Conservation (phyloP, 2,113 vertebrate species). For the Prochilodus magdalenae region DNA sequence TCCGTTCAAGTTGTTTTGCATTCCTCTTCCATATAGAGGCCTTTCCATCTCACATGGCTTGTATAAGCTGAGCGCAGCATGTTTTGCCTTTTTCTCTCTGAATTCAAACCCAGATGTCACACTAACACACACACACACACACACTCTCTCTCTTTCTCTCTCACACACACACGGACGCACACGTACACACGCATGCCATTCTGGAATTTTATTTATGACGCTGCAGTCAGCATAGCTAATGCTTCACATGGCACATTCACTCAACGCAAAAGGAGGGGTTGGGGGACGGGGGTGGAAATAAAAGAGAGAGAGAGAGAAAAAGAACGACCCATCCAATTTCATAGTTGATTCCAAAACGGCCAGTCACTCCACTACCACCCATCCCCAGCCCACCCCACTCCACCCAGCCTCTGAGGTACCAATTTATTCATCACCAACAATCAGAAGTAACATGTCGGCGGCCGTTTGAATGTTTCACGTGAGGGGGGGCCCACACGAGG, state of each 20-base stretch:
- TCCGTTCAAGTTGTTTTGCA: slow-evolving; percentile 29
- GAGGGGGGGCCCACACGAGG: background rate
- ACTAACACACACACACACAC: slow-evolving; percentile 15
- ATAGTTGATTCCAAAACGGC: background rate
- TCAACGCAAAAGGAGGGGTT: background rate
- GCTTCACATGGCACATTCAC: slow-evolving; percentile 9
- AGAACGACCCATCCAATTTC: background rate
- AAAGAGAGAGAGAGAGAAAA: background rate
- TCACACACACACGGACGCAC: background rate
- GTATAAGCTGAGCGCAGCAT: slow-evolving; percentile 36
- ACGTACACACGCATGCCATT: background rate
- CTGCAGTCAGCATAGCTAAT: slow-evolving; percentile 13
- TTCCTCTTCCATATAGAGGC: slow-evolving; percentile 36
- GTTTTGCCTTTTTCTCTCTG: slow-evolving; percentile 35
- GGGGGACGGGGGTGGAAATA: background rate
- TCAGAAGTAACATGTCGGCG: slow-evolving; percentile 10
- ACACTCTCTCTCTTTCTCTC: background rate
- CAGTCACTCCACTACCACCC: background rate
- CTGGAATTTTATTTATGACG: slow-evolving; percentile 29
- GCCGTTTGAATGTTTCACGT: slow-evolving; percentile 27
- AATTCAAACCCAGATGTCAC: slow-evolving; percentile 42
- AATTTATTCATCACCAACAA: slow-evolving; percentile 36
- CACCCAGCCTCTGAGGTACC: background rate
- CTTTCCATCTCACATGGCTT: slow-evolving; percentile 28
- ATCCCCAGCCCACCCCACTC: no score